These are phyloP conservation scores for Micropterix aruncella DNA, from an alignment of 2,888 invertebrate genomes.

Conservation along the genomic window DNA sequence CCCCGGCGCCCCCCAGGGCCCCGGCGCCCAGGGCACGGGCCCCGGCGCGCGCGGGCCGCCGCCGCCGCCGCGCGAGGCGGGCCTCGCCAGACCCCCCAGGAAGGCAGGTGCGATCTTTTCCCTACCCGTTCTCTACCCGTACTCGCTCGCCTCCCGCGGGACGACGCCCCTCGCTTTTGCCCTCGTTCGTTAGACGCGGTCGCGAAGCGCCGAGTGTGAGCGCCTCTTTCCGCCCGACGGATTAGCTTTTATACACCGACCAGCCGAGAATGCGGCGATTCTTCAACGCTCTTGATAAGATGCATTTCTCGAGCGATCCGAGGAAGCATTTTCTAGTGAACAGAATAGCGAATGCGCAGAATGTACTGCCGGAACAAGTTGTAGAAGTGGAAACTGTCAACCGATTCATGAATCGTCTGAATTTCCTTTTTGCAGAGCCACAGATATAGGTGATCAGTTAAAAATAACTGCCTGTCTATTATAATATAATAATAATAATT, in stretches of 20 bases:
- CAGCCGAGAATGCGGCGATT: constrained; percentile 3
- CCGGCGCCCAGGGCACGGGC: constrained; percentile 53
- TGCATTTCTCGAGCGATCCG: too few species aligned
- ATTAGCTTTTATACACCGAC: constrained; percentile 16
- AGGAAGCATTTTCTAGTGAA: too few species aligned
- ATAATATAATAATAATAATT: too few species aligned
- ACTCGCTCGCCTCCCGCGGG: constrained; percentile 10
- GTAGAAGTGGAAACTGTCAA: too few species aligned
- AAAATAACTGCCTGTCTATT: too few species aligned
- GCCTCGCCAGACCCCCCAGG: constrained; percentile 26
- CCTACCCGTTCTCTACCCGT: constrained; percentile 2
- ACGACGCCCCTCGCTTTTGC: constrained; percentile 6
- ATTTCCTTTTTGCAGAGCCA: too few species aligned
- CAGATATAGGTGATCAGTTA: too few species aligned
- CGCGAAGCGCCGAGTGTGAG: constrained; percentile 13
- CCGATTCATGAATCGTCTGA: too few species aligned
- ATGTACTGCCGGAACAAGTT: too few species aligned
- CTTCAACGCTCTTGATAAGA: too few species aligned
- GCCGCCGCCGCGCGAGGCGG: constrained; percentile 61
- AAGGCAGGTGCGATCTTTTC: constrained; percentile 29
- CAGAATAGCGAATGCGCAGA: too few species aligned
- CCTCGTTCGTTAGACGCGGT: constrained; percentile 8
- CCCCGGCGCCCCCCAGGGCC: constrained; percentile 76
- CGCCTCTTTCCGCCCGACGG: constrained; percentile 16
- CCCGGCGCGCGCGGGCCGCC: constrained; percentile 85